Evolutionary conservation across 2,797 vertebrate species (phyloP).

Genomic region (Ammospiza maritima): DNA sequence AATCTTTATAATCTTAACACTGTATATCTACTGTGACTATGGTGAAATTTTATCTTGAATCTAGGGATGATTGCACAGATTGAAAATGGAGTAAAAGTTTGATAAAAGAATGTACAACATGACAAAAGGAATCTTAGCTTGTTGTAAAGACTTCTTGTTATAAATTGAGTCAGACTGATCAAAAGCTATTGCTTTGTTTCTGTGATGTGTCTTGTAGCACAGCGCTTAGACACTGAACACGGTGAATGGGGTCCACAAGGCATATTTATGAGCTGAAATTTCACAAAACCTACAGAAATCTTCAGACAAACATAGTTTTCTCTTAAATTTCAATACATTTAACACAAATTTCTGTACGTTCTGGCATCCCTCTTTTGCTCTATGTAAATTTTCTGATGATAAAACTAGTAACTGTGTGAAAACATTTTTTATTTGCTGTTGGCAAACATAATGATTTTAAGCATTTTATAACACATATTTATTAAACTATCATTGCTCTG

Average conservation of each 20-base stretch:
- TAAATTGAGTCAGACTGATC: not conserved
- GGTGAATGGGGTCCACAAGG: not conserved
- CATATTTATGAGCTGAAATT: not conserved
- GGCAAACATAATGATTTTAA: not conserved
- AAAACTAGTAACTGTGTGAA: not conserved
- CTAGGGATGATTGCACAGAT: not conserved
- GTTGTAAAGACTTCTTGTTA: not conserved
- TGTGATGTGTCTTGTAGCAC: not conserved
- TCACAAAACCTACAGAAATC: not conserved
- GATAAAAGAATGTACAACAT: not conserved
- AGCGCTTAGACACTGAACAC: not conserved
- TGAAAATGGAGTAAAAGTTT: not conserved
- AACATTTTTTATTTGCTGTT: not conserved
- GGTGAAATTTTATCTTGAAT: not conserved
- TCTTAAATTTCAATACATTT: not conserved
- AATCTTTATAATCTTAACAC: not conserved
- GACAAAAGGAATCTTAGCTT: not conserved
- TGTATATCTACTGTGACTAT: not conserved
- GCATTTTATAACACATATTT: not conserved
- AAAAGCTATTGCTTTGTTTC: not conserved
- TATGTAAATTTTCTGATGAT: not conserved
- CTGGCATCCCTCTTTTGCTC: not conserved
- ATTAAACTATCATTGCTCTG: not conserved
- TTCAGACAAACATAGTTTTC: not conserved
- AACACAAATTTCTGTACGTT: not conserved